A percentile compares a stretch with the other conserved stretches of the same genome.
These are phyloP conservation scores for Alauda arvensis DNA, from an alignment of 2,797 vertebrate species.

Conservation along the genomic window DNA sequence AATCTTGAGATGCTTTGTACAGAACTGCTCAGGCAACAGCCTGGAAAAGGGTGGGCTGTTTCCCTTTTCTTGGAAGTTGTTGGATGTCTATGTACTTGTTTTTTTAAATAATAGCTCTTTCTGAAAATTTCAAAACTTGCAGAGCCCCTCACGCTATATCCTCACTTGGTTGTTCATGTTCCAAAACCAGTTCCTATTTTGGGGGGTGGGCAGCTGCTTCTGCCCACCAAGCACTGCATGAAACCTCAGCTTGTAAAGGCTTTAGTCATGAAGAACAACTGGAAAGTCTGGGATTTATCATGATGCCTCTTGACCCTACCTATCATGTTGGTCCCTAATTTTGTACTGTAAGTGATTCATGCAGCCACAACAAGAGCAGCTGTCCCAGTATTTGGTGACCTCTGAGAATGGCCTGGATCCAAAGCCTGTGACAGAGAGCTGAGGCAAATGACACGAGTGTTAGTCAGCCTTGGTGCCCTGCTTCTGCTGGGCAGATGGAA, in stretches of 20 bases:
- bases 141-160: neutral
- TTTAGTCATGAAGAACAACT: conserved; percentile 10
- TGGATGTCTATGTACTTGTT: neutral
- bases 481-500: neutral
- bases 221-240: neutral
- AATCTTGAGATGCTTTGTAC: neutral
- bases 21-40: conserved; percentile 32
- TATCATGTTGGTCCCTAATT: conserved; percentile 9
- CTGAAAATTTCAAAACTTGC: neutral
- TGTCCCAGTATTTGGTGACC: neutral
- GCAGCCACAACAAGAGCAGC: conserved; percentile 23
- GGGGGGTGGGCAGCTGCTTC: neutral
- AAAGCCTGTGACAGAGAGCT: neutral
- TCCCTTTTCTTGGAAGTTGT: neutral
- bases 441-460: neutral
- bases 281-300: neutral
- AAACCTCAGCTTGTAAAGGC: neutral
- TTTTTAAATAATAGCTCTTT: neutral
- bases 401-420: neutral
- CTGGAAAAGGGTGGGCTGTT: neutral
- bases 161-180: neutral
- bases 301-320: conserved; percentile 3
- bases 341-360: neutral
- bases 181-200: neutral
- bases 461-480: neutral